Percentiles rank a stretch among this genome's conserved stretches.
Conservation (phyloP, 2,797 vertebrate species). For the Propithecus deckenii region DNA sequence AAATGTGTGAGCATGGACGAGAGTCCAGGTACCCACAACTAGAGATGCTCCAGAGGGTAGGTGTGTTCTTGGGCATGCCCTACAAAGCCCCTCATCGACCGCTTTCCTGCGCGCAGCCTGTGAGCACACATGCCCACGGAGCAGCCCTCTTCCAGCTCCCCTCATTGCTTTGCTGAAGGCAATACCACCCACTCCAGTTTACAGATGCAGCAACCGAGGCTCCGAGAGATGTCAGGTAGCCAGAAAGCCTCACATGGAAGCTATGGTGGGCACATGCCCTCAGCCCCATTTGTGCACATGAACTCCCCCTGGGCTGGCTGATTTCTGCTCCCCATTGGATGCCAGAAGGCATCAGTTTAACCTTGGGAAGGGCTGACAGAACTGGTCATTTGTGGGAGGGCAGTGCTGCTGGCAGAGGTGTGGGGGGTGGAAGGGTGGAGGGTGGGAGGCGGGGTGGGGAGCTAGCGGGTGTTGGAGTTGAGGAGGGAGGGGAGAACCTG, state of each 20-base stretch:
- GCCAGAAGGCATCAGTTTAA: neutral
- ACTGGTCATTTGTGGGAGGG: slow-evolving; percentile 24
- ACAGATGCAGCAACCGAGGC: slow-evolving; percentile 36
- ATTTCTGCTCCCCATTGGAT: neutral
- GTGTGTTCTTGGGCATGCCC: neutral
- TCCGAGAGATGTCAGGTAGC: neutral
- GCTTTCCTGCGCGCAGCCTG: neutral
- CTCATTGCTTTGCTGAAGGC: neutral
- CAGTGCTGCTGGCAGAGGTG: neutral
- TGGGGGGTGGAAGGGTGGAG: neutral
- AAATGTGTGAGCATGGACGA: neutral
- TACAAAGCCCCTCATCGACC: neutral
- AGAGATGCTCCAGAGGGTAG: neutral
- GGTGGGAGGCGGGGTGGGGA: neutral
- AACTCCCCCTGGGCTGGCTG: neutral
- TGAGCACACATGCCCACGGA: slow-evolving; percentile 42
- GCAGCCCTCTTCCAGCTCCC: neutral
- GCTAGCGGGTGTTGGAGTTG: neutral
- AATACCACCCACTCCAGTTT: neutral
- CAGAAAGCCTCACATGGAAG: neutral
- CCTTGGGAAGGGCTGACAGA: slow-evolving; percentile 11
- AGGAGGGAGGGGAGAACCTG: slow-evolving; percentile 70
- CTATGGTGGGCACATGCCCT: neutral
- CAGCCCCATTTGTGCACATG: neutral
- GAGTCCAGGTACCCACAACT: neutral